Percentiles rank a stretch among this genome's conserved stretches.
phyloP scores from a whole-genome alignment of 2,113 vertebrate genomes.

The Acrocephalus arundinaceus region DNA sequence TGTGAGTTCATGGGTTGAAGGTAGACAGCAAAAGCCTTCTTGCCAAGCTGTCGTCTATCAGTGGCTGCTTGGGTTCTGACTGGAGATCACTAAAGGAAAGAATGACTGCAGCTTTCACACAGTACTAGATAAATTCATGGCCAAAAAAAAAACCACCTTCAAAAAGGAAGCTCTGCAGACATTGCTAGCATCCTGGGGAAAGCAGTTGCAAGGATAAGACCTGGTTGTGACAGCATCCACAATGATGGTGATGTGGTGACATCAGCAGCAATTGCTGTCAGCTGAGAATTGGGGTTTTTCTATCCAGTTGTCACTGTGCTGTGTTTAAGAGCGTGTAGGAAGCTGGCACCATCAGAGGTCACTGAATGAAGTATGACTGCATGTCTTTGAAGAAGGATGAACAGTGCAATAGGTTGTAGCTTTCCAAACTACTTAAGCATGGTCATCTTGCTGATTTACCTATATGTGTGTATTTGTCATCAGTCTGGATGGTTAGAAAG shows the following conservation, averaged over 20 bases:
- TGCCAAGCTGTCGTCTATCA: fast-evolving
- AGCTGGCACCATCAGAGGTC: not conserved
- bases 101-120: not conserved
- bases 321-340: not conserved
- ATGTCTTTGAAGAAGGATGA: not conserved
- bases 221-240: not conserved
- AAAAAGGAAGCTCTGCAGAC: not conserved
- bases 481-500: not conserved
- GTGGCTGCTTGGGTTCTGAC: not conserved
- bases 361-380: not conserved
- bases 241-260: fast-evolving
- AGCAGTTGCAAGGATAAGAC: not conserved
- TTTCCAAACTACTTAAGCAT: not conserved
- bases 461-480: not conserved
- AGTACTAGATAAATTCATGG: not conserved
- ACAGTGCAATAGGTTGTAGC: not conserved
- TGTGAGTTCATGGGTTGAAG: not conserved
- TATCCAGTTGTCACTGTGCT: not conserved
- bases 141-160: not conserved
- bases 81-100: not conserved
- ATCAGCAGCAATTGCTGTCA: not conserved
- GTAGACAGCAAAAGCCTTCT: not conserved
- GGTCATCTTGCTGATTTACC: not conserved
- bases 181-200: not conserved
- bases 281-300: not conserved